Evolutionary conservation across 2,888 invertebrate species (phyloP), one percentile per base, ranked within the genome.

Genomic region (Encarsia formosa): DNA sequence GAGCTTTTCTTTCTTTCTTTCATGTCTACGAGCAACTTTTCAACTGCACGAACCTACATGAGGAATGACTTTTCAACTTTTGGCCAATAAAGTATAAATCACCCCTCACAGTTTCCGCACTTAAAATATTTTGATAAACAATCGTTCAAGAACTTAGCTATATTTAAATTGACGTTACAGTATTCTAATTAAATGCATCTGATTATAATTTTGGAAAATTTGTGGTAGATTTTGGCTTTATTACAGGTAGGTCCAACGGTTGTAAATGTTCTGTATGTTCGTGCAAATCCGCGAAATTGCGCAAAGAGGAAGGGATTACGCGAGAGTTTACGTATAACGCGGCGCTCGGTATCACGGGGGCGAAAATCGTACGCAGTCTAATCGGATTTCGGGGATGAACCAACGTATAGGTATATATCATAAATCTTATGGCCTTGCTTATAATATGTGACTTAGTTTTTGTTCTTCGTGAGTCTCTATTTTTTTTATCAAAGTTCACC

Each of bases 251-350:
- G n/a, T n/a, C n/a, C n/a, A n/a, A n/a, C n/a, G 15, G 26, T 44
- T 41, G 40, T 22, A 18, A 18, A 24, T 20, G 42, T 16, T 24
- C 38, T 24, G 38, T 42, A 11, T 15, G 11, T 35, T 20, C n/a
- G 16, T 5, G 38, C 26, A 46, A 54, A 47, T 54, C 29, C 39
- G 43, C 16, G 4, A 49, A 48, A 53, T 34, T 54, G 39, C 31
- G 43, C 39, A 50, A 54, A 50, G 47, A 47, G 47, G 50, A 29
- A 38, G 43, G 50, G 50, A 50, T 54, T 54, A 54, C 50, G 35
- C 47, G 43, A n/a, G n/a, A 43, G 47, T 46, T 41, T 31, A 32
- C 37, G 48, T 29, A 34, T 32, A 43, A 43, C 50, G n/a, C 22
- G 15, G 22, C n/a, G n/a, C 18, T 16, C 4, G 24, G 41, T 50